Conservation (phyloP, 2,113 vertebrate species). For the Otolemur garnettii region DNA sequence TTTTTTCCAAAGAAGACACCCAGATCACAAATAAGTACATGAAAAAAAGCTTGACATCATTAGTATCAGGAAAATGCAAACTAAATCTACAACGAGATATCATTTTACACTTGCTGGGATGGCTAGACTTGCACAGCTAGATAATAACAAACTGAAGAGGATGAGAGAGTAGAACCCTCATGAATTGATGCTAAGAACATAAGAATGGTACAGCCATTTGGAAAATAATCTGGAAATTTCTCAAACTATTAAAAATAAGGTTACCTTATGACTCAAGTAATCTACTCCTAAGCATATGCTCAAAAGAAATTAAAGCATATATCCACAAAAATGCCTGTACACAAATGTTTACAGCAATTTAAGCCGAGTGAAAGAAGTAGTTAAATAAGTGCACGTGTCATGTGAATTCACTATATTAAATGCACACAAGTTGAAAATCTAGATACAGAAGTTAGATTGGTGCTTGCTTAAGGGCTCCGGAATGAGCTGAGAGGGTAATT, state of each 20-base stretch:
- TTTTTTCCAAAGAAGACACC: no score
- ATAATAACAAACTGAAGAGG: background rate
- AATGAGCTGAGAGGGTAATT: fast-evolving
- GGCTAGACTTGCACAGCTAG: no score
- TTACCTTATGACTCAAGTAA: background rate
- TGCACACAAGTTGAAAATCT: background rate
- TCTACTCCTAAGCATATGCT: background rate
- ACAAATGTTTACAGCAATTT: background rate
- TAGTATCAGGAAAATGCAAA: no score
- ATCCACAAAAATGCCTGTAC: background rate
- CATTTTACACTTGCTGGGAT: no score
- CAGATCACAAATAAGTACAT: no score
- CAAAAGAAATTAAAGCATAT: background rate
- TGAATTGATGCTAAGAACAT: background rate
- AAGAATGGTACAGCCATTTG: background rate
- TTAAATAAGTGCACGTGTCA: background rate
- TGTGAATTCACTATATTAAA: background rate
- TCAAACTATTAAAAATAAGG: background rate
- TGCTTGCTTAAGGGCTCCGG: background rate
- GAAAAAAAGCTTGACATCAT: no score
- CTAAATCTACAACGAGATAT: no score
- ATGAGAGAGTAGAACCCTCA: background rate
- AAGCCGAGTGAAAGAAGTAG: background rate
- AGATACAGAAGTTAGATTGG: background rate
- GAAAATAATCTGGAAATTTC: background rate